phyloP scores from a whole-genome alignment of 2,888 invertebrate species.

The Pogonocherus hispidulus region DNA sequence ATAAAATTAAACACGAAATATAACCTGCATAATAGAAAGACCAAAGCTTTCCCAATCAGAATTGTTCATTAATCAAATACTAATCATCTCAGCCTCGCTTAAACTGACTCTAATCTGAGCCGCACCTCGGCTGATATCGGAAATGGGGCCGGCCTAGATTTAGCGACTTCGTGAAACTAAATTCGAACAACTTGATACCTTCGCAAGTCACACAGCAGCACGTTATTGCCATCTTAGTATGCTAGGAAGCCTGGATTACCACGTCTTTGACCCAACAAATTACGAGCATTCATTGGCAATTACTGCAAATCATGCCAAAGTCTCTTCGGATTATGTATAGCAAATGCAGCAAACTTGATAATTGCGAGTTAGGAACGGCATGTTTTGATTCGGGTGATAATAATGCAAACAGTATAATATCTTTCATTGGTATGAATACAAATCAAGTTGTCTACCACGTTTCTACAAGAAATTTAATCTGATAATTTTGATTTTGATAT shows the following conservation, averaged over 20 bases:
- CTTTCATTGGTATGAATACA: too few relatives aligned
- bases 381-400: too few relatives aligned
- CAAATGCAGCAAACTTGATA: neutral
- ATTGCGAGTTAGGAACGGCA: neutral
- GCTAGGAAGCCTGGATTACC: neutral
- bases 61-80: too few relatives aligned
- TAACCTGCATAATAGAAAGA: too few relatives aligned
- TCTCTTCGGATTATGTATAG: neutral
- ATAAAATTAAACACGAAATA: too few relatives aligned
- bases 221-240: neutral
- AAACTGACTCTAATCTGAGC: too few relatives aligned
- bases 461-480: too few relatives aligned
- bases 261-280: conserved; percentile 1
- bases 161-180: neutral
- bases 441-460: too few relatives aligned
- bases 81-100: too few relatives aligned
- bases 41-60: too few relatives aligned
- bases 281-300: neutral
- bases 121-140: neutral
- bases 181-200: neutral
- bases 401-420: too few relatives aligned
- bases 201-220: neutral
- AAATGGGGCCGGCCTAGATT: neutral
- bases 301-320: neutral
- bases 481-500: too few relatives aligned